Evolutionary conservation across 2,113 vertebrate genomes (phyloP).

Genomic region (Plecturocebus donacophilus): DNA sequence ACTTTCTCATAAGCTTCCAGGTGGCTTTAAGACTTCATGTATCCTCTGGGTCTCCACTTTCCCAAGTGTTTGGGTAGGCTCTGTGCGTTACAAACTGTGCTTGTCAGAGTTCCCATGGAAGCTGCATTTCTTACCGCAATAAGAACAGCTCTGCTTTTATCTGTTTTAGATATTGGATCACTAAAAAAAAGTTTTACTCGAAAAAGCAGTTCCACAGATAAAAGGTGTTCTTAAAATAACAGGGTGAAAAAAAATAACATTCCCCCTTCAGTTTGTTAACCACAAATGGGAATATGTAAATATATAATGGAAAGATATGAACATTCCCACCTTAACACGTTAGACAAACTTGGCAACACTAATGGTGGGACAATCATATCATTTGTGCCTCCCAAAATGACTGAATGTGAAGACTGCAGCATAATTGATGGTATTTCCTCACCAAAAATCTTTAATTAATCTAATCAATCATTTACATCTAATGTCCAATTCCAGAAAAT

Average conservation of each 20-base stretch:
- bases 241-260: conserved; percentile 2
- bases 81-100: conserved; percentile 36
- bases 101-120: conserved; percentile 48
- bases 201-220: neutral
- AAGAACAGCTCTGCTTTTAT: conserved; percentile 43
- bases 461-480: neutral
- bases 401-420: neutral
- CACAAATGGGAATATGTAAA: conserved; percentile 40
- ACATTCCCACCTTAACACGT: neutral
- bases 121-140: conserved; percentile 32
- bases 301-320: neutral
- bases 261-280: conserved; percentile 13
- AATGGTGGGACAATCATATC: neutral
- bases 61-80: neutral
- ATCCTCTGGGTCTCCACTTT: conserved; percentile 8
- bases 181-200: conserved; percentile 14
- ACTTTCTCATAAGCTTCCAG: neutral
- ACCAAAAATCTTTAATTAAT: conserved; percentile 44
- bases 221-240: conserved; percentile 31
- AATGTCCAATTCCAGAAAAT: neutral
- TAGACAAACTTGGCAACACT: conserved; percentile 21
- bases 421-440: neutral
- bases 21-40: neutral
- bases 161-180: conserved; percentile 34
- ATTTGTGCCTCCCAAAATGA: neutral